Base-by-base conservation (phyloP, 2,888 invertebrate genomes). In the Torymus aiolomorphi region DNA sequence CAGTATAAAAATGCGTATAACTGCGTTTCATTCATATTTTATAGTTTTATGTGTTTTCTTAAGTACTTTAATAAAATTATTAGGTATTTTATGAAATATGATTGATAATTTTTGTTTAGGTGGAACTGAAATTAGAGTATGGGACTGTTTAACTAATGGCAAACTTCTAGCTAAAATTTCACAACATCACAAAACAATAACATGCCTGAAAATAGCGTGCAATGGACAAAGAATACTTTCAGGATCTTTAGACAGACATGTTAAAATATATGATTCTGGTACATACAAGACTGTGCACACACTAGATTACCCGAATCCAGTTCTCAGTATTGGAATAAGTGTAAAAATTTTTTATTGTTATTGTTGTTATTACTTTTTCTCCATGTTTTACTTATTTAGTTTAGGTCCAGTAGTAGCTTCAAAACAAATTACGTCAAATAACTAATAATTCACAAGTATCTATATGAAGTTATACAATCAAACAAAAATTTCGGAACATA, bases 181-280 rank as follows among this genome's bases (percentile, higher is more conserved):
- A 2, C 96, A 97, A 85, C 99, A 99, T 91, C 97, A 98, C 90
- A 99, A 99, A 92, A 97, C 98, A 0, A 95, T 99, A 0, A 99
- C 98, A 0, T 95, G 96, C 83, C 89, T 99, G 69, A 92, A 94
- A 83, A 92, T 98, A 81, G 96, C 96, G 31, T 95, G 95, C 62
- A 94, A 96, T 87, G 95, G 96, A 31, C 95, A 94, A 83, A 93
- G 97, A 86, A 92, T 99, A 20, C 90, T 98, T 85, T 97, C 98
- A 0, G 97, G 96, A 0, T 97, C 97, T 2, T 92, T 99, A 76
- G 99, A 99, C 90, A 94, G 97, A 82, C 97, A 97, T 91, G 95
- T 98, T 0, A 98, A 98, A 91, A 94, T 98, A 83, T 97, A 97
- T 90, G 98, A 98, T 88, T 92, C 96, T 51, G 93, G 94, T 51